Evolutionary conservation across 2,113 vertebrate genomes (phyloP).

Genomic region (Myanophis thanlyinensis): DNA sequence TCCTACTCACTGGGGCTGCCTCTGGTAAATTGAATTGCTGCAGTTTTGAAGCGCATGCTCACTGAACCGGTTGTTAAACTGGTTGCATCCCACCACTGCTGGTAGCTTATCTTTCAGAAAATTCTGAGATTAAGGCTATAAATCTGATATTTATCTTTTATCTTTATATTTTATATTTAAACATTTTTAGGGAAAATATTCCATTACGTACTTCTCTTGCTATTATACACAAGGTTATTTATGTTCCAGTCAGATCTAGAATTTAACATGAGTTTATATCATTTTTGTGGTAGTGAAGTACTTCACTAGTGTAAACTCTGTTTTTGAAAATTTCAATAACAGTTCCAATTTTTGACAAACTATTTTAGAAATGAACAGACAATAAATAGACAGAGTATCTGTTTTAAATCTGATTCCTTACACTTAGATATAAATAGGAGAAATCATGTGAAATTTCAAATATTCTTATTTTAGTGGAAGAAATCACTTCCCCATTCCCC

Average conservation of each 20-base stretch:
- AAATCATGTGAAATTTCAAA: background rate
- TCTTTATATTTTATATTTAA: background rate
- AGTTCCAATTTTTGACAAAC: background rate
- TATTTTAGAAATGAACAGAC: background rate
- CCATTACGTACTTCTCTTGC: background rate
- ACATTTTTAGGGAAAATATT: background rate
- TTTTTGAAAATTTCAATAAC: background rate
- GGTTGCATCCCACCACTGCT: no score
- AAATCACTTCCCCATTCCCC: background rate
- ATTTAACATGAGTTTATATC: background rate
- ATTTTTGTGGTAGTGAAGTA: background rate
- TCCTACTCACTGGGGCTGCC: no score
- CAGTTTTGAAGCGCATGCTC: no score
- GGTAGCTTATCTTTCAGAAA: background rate
- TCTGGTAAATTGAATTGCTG: no score
- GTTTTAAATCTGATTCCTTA: background rate
- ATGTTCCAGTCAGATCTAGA: background rate
- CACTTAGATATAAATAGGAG: background rate
- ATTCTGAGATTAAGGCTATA: background rate
- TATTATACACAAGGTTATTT: background rate
- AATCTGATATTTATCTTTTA: background rate
- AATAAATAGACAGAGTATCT: background rate
- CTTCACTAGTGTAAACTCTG: background rate
- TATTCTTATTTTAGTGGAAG: background rate
- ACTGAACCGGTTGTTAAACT: no score